These are phyloP conservation scores for Aurelia sp. DNA, from an alignment of 30 jellyfish, hydroid and myxozoan genomes.

Conservation along the genomic window DNA sequence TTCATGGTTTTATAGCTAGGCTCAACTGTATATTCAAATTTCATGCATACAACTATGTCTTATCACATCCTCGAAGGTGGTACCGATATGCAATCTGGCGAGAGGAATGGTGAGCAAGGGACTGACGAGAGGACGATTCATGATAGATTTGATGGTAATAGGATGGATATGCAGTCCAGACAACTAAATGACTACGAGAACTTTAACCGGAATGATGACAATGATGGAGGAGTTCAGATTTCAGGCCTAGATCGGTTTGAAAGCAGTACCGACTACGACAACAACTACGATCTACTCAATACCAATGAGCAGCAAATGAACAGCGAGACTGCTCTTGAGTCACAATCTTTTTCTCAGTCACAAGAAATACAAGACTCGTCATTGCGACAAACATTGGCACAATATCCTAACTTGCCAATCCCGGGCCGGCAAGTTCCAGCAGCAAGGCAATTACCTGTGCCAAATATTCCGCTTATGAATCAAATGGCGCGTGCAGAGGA, in stretches of 20 bases:
- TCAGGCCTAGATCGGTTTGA: not conserved
- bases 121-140: not conserved
- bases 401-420: conserved; percentile 19
- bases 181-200: not conserved
- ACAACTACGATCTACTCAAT: not conserved
- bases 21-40: too few species aligned
- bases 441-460: conserved; percentile 24
- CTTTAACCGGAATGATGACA: not conserved
- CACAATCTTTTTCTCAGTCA: not conserved
- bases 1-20: too few species aligned
- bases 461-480: not conserved
- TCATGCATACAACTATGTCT: too few species aligned
- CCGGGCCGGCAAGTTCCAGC: not conserved
- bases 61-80: too few species aligned
- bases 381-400: not conserved
- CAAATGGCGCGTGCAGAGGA: not conserved
- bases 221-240: not conserved
- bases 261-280: not conserved
- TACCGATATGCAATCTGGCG: too few species aligned
- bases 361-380: not conserved
- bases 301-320: not conserved
- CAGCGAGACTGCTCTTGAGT: not conserved
- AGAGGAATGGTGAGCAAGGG: too few species aligned
- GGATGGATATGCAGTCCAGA: not conserved
- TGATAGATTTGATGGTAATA: not conserved